Conservation (phyloP, 2,113 vertebrate genomes). For the Phylloscopus trochilus region DNA sequence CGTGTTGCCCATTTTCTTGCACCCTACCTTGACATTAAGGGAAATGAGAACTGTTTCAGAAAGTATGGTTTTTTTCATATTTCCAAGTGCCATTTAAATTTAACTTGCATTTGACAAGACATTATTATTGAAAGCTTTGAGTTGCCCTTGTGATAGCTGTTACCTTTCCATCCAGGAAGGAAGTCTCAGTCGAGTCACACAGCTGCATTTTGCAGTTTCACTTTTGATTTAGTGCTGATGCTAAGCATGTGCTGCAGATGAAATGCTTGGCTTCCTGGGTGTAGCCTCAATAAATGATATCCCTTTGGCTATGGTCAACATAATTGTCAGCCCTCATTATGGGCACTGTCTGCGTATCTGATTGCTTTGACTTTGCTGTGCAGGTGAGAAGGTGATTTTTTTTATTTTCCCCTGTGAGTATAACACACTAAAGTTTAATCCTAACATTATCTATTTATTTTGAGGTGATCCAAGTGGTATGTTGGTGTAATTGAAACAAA, state of each 20-base stretch:
- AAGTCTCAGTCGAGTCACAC: neutral
- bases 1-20: neutral
- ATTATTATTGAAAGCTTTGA: neutral
- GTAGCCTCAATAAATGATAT: neutral
- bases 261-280: neutral
- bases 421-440: neutral
- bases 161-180: neutral
- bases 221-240: constrained; percentile 16
- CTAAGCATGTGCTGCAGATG: neutral
- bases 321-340: neutral
- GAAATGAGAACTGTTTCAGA: neutral
- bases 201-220: constrained; percentile 17
- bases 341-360: neutral
- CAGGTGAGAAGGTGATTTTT: neutral
- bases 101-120: neutral
- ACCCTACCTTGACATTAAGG: neutral
- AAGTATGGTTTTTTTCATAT: neutral
- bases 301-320: neutral
- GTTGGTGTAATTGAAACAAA: neutral
- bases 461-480: neutral
- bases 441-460: neutral
- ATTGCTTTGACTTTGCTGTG: neutral
- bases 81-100: neutral
- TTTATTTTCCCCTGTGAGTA: neutral
- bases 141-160: neutral